Conservation (phyloP, 1,140 invertebrate species). For the Colletes latitarsis region DNA sequence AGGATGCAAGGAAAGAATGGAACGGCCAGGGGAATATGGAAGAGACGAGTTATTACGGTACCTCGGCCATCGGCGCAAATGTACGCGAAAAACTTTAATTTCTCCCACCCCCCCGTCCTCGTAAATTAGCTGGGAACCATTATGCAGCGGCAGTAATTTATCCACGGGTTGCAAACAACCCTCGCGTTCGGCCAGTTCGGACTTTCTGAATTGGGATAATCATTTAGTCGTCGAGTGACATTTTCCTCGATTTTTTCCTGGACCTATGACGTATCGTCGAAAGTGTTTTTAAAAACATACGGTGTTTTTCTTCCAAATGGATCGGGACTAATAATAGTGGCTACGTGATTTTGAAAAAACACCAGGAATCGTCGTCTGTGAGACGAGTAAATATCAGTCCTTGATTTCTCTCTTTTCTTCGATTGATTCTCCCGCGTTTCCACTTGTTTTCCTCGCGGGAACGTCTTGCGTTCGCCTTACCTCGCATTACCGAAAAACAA, state of each 20-base stretch:
- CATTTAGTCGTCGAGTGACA: conserved; percentile 16
- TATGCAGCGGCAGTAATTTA: conserved; percentile 42
- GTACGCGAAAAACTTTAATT: conserved; percentile 55
- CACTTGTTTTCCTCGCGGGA: background rate
- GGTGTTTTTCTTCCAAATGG: too few species aligned
- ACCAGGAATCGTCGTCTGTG: background rate
- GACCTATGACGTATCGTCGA: too few species aligned
- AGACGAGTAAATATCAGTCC: conserved; percentile 31
- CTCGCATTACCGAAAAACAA: conserved; percentile 41
- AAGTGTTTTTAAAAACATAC: too few species aligned
- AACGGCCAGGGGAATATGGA: background rate
- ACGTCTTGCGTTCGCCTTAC: conserved; percentile 11
- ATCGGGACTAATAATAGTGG: too few species aligned
- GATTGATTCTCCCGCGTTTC: background rate
- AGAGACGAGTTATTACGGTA: conserved; percentile 36
- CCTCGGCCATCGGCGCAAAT: conserved; percentile 31
- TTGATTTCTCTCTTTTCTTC: conserved; percentile 4
- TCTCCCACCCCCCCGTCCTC: conserved; percentile 2
- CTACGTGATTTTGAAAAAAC: background rate
- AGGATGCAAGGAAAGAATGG: background rate
- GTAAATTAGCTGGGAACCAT: conserved; percentile 49
- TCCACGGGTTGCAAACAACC: background rate
- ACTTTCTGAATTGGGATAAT: conserved; percentile 40
- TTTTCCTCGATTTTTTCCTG: too few species aligned
- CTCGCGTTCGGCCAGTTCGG: background rate